Evolutionary conservation across 2,888 invertebrate genomes (phyloP).

Genomic region (Calameuta pallipes): DNA sequence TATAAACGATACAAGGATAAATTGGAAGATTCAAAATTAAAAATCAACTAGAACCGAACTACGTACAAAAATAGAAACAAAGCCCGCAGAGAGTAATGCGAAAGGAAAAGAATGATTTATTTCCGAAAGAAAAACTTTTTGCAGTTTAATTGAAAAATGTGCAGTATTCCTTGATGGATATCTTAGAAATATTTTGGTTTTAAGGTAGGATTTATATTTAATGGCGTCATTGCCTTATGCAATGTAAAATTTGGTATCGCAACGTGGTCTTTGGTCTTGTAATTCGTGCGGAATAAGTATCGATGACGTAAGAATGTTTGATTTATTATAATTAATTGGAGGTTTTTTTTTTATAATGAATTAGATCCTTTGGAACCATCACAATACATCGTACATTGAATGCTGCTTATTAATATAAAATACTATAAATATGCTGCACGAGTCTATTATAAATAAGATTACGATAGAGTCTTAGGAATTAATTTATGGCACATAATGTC

Average conservation of each 20-base stretch:
- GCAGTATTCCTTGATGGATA: too few relatives aligned
- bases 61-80: background rate
- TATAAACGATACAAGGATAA: background rate
- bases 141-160: background rate
- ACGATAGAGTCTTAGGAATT: background rate
- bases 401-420: conserved; percentile 20
- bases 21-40: background rate
- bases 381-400: conserved; percentile 13
- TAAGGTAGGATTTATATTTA: too few relatives aligned
- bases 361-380: conserved; percentile 7
- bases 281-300: background rate
- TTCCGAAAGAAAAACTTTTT: background rate
- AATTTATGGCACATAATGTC: background rate
- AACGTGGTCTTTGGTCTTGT: background rate
- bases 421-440: conserved; percentile 26
- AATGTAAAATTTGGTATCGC: background rate
- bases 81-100: background rate
- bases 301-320: background rate
- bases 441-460: conserved; percentile 21
- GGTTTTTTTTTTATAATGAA: background rate
- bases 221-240: background rate
- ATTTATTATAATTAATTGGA: conserved; percentile 3
- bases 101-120: background rate
- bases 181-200: too few relatives aligned
- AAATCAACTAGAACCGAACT: background rate